Evolutionary conservation across 2,888 invertebrate species (phyloP).

Genomic region (Blastobasis lacticolella): DNA sequence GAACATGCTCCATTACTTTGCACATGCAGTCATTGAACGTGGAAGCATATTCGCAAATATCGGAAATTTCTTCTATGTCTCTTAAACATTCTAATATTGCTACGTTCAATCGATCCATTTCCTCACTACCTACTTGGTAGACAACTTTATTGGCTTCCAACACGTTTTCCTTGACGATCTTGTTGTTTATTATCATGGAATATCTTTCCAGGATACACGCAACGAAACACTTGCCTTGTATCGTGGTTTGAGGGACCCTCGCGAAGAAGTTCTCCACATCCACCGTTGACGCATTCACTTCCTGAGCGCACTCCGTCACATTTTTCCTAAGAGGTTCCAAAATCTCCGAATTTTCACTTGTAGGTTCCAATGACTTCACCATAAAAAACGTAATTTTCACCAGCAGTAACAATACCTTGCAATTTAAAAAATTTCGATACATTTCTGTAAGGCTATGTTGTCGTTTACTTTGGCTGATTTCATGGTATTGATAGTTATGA

Average conservation of each 20-base stretch:
- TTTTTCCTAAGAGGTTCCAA: constrained; percentile 61
- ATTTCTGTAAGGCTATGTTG: constrained; percentile 18
- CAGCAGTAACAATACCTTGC: constrained; percentile 25
- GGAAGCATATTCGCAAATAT: constrained; percentile 60
- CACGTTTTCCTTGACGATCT: constrained; percentile 38
- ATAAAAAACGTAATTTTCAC: constrained; percentile 30
- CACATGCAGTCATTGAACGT: constrained; percentile 68
- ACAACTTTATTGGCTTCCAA: constrained; percentile 47
- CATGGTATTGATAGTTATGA: constrained; percentile 21
- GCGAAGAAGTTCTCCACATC: constrained; percentile 59
- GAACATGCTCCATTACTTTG: constrained; percentile 62
- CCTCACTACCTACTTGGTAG: constrained; percentile 56
- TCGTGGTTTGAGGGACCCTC: constrained; percentile 45
- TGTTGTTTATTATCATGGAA: constrained; percentile 51
- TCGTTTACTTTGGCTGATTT: constrained; percentile 13
- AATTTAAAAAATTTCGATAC: constrained; percentile 20
- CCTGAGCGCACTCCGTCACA: constrained; percentile 53
- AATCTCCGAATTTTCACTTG: constrained; percentile 53
- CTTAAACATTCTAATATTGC: constrained; percentile 46
- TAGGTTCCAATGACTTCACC: constrained; percentile 41
- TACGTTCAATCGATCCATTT: constrained; percentile 37
- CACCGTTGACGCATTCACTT: constrained; percentile 49
- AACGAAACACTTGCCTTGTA: constrained; percentile 61
- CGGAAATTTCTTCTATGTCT: constrained; percentile 46
- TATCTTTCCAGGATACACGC: constrained; percentile 60